A percentile compares a stretch with the other conserved stretches of the same genome.
These are phyloP conservation scores for Mirza zaza DNA, from an alignment of 2,113 vertebrate species.

Conservation along the genomic window DNA sequence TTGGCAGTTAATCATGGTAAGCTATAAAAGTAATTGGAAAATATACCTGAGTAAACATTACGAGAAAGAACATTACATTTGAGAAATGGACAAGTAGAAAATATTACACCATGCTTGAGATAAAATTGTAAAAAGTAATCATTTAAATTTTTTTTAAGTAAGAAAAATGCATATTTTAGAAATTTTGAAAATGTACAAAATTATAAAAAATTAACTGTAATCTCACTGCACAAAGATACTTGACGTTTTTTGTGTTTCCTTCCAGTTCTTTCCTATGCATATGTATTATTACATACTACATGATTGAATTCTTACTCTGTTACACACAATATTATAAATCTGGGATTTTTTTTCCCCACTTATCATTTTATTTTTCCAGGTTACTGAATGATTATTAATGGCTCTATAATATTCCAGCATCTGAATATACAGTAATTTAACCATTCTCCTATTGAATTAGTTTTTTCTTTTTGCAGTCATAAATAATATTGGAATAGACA, in stretches of 20 bases:
- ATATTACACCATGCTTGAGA: neutral
- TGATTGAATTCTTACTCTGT: constrained; percentile 12
- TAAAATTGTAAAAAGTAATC: neutral
- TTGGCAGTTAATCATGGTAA: constrained; percentile 97
- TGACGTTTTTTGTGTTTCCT: constrained; percentile 1
- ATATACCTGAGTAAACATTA: neutral
- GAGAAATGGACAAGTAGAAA: constrained; percentile 14
- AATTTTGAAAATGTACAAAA: neutral
- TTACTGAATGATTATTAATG: constrained; percentile 12
- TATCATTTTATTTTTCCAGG: neutral
- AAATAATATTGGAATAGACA: neutral
- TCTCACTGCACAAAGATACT: neutral
- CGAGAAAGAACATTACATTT: neutral
- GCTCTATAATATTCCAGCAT: neutral
- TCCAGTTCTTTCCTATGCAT: neutral
- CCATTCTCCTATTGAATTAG: neutral
- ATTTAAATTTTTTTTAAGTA: neutral
- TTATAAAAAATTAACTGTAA: neutral
- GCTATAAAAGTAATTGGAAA: constrained; percentile 44
- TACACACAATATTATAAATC: neutral
- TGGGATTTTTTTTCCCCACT: neutral
- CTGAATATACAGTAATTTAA: constrained; percentile 35
- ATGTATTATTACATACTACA: neutral
- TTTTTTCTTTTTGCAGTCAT: neutral
- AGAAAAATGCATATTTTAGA: neutral